These are phyloP conservation scores for Digitonthophagus gazella DNA, from an alignment of 2,888 invertebrate species.

Conservation along the genomic window DNA sequence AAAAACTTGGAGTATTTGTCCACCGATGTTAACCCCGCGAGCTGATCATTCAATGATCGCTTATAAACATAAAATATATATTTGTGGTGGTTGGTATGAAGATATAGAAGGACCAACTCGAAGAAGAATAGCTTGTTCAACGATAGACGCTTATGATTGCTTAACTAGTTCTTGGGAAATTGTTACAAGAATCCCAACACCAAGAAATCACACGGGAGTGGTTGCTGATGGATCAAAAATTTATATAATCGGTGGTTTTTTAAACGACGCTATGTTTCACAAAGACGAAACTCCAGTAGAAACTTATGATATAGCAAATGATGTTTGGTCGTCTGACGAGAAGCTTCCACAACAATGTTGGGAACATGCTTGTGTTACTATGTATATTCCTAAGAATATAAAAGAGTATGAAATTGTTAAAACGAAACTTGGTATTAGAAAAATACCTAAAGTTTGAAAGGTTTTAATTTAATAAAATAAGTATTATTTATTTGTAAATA, in stretches of 20 bases:
- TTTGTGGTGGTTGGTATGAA: slow-evolving; percentile 62
- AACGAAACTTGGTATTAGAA: not conserved
- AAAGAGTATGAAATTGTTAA: not conserved
- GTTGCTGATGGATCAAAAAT: slow-evolving; percentile 61
- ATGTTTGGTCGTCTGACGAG: slow-evolving; percentile 62
- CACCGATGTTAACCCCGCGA: slow-evolving; percentile 59
- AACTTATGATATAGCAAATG: slow-evolving; percentile 61
- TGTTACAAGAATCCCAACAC: slow-evolving; percentile 62
- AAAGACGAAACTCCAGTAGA: slow-evolving; percentile 66
- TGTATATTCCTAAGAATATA: slow-evolving; percentile 61
- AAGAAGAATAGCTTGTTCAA: slow-evolving; percentile 57
- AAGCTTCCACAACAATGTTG: slow-evolving; percentile 67
- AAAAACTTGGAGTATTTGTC: slow-evolving; percentile 57
- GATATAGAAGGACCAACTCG: slow-evolving; percentile 48
- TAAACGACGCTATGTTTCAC: slow-evolving; percentile 65
- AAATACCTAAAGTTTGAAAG: slow-evolving; percentile 7
- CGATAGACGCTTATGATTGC: slow-evolving; percentile 65
- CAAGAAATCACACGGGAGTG: slow-evolving; percentile 67
- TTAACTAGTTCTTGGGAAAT: slow-evolving; percentile 59
- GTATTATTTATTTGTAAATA: not conserved
- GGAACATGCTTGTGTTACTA: slow-evolving; percentile 67
- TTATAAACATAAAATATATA: slow-evolving; percentile 59
- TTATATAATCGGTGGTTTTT: slow-evolving; percentile 69
- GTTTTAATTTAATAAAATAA: not conserved
- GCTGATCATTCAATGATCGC: slow-evolving; percentile 66